Conservation (phyloP, 2,113 vertebrate genomes). For the Osmerus eperlanus region DNA sequence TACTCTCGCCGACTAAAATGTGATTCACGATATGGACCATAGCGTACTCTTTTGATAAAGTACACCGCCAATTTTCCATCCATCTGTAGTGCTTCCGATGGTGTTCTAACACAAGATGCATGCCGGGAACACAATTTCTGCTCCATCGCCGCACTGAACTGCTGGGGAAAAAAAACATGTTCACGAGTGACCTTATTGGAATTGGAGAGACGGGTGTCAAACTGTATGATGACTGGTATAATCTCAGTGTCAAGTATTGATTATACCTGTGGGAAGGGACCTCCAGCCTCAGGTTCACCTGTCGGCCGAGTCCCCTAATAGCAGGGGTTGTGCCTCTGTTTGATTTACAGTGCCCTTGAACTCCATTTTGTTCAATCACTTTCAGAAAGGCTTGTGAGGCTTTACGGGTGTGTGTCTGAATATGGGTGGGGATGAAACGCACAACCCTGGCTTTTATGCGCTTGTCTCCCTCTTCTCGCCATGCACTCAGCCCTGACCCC, state of each 20-base stretch:
- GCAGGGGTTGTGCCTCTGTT: constrained; percentile 12
- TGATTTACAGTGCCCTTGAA: constrained; percentile 37
- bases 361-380: constrained; percentile 27
- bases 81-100: too few species aligned
- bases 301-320: neutral
- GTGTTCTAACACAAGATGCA: too few species aligned
- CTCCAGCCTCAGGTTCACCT: constrained; percentile 14
- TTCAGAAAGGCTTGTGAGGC: constrained; percentile 22
- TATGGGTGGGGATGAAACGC: constrained; percentile 16
- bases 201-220: neutral
- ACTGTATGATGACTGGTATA: neutral
- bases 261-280: neutral
- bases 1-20: too few species aligned
- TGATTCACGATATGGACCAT: too few species aligned
- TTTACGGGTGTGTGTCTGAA: constrained; percentile 36
- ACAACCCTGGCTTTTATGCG: constrained; percentile 35
- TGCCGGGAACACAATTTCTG: too few species aligned
- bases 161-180: neutral
- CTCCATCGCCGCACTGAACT: too few species aligned
- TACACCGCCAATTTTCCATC: too few species aligned
- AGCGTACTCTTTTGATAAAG: too few species aligned
- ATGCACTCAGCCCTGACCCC: constrained; percentile 49
- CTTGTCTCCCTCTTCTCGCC: constrained; percentile 25
- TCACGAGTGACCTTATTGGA: neutral
- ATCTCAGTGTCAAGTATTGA: neutral